Base-by-base conservation (phyloP, 92 coral and sea anemone species). In the Anthopleura xanthogrammica region DNA sequence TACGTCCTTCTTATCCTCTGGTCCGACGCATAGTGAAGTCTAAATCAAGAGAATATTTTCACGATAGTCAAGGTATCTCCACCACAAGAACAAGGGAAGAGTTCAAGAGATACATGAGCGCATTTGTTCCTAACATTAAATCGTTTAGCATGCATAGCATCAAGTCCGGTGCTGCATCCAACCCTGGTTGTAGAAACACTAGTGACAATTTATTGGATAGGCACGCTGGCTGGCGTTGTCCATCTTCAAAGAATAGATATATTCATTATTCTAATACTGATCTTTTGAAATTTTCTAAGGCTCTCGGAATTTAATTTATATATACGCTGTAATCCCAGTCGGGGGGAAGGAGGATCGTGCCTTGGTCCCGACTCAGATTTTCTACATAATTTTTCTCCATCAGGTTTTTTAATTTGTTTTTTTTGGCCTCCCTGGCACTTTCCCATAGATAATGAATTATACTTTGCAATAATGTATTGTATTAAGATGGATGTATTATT, bases 281-380 rank as follows among this genome's bases (percentile, higher is more conserved):
- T 60, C 72, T 80, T 64, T 66, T 83, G 46, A 41, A 55, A 73
- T 75, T 79, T 40, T 20, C 91, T 22, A 76, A 83, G 57, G 22
- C 82, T 12, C 41, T 83, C 8, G 84, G 84, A 5, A 64, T 80
- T 56, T 80, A 80, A 41, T 20, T 60, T 29, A 29, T 29, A 29
- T 29, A 29, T 29, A 29, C 36, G 36, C 36, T 29, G 36, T 29
- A 29, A 29, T 85, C 75, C 80, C 77, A 50, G 90, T 80, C 77
- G 85, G 88, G 93, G 88, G 83, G 83, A 72, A 55, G 77, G 78
- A 29, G 82, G 29, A 60, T 76, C 82, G 66, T 75, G 88, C 79
- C 92, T 83, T 82, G 85, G 93, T 75, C 90, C 85, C 90, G 83
- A 76, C 88, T 90, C 83, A 87, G 93, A 85, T 90, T 90, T 89